Evolutionary conservation across 2,113 vertebrate genomes (phyloP), one percentile per base, ranked within the genome.

Genomic region (Malurus melanocephalus): DNA sequence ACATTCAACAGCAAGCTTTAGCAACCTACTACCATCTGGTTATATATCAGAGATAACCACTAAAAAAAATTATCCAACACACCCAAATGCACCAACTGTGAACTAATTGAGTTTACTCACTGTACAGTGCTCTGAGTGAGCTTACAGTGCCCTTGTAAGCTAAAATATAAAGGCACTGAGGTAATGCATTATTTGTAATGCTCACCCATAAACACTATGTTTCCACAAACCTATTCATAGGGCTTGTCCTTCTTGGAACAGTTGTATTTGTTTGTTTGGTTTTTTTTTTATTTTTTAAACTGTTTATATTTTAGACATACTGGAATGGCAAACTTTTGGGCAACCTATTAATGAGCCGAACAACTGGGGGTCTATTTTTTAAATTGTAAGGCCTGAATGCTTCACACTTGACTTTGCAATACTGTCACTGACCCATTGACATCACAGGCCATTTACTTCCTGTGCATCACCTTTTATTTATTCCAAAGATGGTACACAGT

Each of bases 341-440:
- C 23, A 75, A 73, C 17, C n/a, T 72, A 19, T 49, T 88, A 74
- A 57, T 8, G 7, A 65, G 46, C 9, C 33, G 19, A 62, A 66
- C 40, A 79, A 48, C 55, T 81, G 62, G 40, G 62, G 30, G 69
- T 75, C 46, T 75, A 26, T 49, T 48, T 92, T 94, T 90, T 76
- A 72, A 86, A 86, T 59, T 55, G 61, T 66, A 86, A 92, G 66
- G 80, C 69, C 92, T 88, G 86, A 86, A 90, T 73, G 69, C 78
- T 89, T 92, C 73, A 95, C 33, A 35, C 33, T n/a, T 11, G 13
- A 61, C 16, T 35, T 38, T 40, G 42, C 38, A 75, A 23, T 33
- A 20, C 13, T 76, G 77, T 23, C 57, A 68, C 42, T 65, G 76
- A 83, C 48, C 17, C 38, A 40, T 1, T 28, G 56, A 30, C 59